These are phyloP conservation scores for Stegodyphus dumicola DNA, from an alignment of 1,140 invertebrate species.

Conservation along the genomic window DNA sequence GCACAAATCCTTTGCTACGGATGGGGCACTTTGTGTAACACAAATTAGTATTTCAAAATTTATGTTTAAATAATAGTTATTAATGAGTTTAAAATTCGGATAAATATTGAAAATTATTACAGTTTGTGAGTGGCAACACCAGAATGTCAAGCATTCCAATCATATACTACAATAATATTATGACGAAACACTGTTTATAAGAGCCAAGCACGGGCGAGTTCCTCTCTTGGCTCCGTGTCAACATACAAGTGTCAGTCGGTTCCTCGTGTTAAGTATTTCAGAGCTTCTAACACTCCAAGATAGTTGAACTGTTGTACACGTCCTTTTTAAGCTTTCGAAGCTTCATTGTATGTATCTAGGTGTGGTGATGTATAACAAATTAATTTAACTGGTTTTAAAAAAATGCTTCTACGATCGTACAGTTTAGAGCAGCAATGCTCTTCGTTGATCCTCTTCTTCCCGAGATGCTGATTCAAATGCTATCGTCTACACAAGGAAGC, in stretches of 20 bases:
- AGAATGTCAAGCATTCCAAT: background rate
- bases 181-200: conserved; percentile 49
- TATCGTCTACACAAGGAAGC: conserved; percentile 28
- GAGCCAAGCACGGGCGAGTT: conserved; percentile 25
- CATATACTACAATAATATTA: background rate
- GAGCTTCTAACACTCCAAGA: background rate
- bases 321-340: background rate
- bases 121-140: background rate
- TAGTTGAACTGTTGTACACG: background rate
- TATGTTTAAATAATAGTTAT: background rate
- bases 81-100: background rate
- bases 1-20: conserved; percentile 8
- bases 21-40: background rate
- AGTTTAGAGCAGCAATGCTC: background rate
- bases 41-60: background rate
- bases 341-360: background rate
- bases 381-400: background rate
- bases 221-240: conserved; percentile 33
- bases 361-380: background rate
- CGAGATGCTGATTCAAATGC: conserved; percentile 43
- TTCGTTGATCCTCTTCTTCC: background rate
- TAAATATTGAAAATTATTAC: background rate
- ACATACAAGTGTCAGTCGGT: conserved; percentile 23
- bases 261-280: background rate
- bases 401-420: background rate